Base-by-base conservation (phyloP, 1,140 invertebrate species). In the Phocides pigmalion region DNA sequence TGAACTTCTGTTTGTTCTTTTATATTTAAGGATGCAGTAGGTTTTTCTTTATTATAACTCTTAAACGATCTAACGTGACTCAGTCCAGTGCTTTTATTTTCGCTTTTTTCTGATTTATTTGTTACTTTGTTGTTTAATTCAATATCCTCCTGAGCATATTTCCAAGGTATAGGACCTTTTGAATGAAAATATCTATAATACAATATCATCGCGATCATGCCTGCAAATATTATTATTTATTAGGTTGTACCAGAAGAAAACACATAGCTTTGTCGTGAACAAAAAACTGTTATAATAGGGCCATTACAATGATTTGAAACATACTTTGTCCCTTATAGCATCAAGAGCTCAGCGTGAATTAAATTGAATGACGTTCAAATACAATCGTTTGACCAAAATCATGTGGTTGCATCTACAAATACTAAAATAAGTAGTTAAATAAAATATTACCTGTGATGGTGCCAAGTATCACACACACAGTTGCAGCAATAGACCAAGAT, bases 131-230 rank as follows among this genome's bases (percentile, higher is more conserved):
- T 89, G 61, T 91, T 89, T 39, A 89, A 66, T 65, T 89, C 87
- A 32, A 89, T 72, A 66, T 89, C 85, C 16, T 81, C 78, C 22
- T 81, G 75, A 12, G 71, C 56, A 42, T 72, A 77, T 72, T 84
- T 87, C 87, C 85, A 91, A 14, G 75, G 72, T 28, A 93, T 92
- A 28, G 90, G 85, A 22, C 86, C 91, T 69, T 92, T 90, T 11
- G 92, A 92, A 75, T 95, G 94, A 75, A 95, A 95, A 76, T 93
- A 94, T 74, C 93, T 93, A 67, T 95, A 95, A 72, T 95, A 95
- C 2, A 95, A 76, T 2, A 94, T 72, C 93, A 95, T 94, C 66
- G 94, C 93, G 11, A 80, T 72, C 47, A 95, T 77, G 20, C 94
- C 93, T 94, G 66, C 14, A 54, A 22, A 41, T 9, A 12, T 19